Conservation (phyloP, 2,797 vertebrate genomes). For the Trichosurus vulpecula region DNA sequence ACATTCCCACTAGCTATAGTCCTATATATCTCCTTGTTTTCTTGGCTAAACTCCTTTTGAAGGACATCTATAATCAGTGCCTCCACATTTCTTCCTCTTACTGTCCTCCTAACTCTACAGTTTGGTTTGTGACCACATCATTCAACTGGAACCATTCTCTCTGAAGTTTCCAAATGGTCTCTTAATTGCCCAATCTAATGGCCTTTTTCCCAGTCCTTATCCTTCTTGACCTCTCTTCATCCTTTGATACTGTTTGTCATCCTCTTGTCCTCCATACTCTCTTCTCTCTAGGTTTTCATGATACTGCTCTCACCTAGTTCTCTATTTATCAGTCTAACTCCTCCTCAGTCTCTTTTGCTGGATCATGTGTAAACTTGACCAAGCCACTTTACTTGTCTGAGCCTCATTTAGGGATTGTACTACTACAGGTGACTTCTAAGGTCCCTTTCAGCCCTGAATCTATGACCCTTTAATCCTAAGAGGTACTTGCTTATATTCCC, state of each 20-base stretch:
- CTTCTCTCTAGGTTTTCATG: neutral
- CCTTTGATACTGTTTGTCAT: neutral
- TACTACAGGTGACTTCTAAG: neutral
- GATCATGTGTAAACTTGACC: neutral
- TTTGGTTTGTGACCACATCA: neutral
- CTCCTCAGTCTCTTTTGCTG: neutral
- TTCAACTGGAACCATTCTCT: neutral
- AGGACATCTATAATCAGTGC: neutral
- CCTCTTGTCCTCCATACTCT: neutral
- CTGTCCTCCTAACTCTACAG: neutral
- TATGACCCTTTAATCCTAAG: neutral
- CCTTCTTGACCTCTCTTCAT: neutral
- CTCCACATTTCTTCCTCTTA: neutral
- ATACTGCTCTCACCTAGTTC: neutral
- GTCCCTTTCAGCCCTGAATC: neutral
- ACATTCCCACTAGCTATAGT: neutral
- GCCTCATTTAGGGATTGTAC: neutral
- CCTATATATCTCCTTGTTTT: neutral
- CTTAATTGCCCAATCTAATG: neutral
- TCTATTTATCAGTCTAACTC: neutral
- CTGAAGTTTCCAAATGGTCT: neutral
- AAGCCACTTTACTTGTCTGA: neutral
- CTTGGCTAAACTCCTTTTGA: neutral
- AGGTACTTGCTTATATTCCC: neutral
- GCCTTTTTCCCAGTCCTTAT: neutral